Percentiles rank a stretch among this genome's conserved stretches.
These are phyloP conservation scores for Buathra laborator DNA, from an alignment of 2,888 invertebrate genomes.

Conservation along the genomic window DNA sequence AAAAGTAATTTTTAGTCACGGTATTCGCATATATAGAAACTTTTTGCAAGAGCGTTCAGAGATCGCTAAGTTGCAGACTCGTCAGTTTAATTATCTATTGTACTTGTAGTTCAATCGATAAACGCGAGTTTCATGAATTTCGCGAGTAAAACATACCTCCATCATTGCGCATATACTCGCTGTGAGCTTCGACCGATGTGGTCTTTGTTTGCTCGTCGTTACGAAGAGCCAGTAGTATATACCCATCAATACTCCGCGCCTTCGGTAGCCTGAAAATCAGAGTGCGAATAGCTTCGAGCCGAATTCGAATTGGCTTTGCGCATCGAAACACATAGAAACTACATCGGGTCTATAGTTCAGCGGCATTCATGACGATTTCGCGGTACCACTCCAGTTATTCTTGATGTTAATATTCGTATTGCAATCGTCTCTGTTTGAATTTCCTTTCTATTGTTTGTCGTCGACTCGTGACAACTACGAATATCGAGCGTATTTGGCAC, in stretches of 20 bases:
- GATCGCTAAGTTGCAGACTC: too few relatives aligned
- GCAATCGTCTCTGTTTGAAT: constrained; percentile 7
- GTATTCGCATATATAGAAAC: too few relatives aligned
- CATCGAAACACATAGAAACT: constrained; percentile 14
- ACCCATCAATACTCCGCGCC: not conserved
- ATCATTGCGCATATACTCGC: not conserved
- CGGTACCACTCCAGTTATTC: not conserved
- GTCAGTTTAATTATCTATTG: not conserved
- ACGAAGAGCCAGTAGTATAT: not conserved
- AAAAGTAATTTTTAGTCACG: not conserved
- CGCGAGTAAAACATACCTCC: not conserved
- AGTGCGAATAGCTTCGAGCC: not conserved
- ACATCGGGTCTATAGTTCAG: not conserved
- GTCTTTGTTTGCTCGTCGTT: constrained; percentile 7
- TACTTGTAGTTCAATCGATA: not conserved
- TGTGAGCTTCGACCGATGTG: not conserved
- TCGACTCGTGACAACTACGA: not conserved
- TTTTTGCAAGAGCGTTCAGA: too few relatives aligned
- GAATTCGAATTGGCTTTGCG: constrained; percentile 42
- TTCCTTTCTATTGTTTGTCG: constrained; percentile 4
- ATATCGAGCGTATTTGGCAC: constrained; percentile 27
- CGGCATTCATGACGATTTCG: not conserved
- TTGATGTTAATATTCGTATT: constrained; percentile 7
- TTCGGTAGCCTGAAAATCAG: constrained; percentile 8
- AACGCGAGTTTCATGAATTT: not conserved